These are phyloP conservation scores for Lithodes maja DNA, from an alignment of 2,888 invertebrate genomes.

Conservation along the genomic window DNA sequence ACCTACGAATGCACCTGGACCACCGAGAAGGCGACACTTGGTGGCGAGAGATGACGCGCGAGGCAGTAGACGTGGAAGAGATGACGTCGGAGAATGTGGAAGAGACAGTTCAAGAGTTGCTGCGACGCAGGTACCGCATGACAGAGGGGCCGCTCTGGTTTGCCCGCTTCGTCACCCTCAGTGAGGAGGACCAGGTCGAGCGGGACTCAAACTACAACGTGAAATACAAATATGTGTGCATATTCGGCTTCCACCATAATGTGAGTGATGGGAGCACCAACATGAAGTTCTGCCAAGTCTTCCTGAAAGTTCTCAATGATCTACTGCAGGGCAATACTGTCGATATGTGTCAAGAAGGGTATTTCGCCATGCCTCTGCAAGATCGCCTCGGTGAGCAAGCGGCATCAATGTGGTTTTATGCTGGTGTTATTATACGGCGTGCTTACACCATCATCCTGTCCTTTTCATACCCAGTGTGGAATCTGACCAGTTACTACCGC, in stretches of 20 bases:
- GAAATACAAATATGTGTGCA: constrained; percentile 55
- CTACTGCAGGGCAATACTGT: constrained; percentile 50
- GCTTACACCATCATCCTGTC: constrained; percentile 55
- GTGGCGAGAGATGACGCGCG: constrained; percentile 62
- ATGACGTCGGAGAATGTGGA: constrained; percentile 54
- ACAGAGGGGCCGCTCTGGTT: constrained; percentile 68
- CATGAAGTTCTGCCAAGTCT: constrained; percentile 69
- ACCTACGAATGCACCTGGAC: constrained; percentile 60
- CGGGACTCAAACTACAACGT: constrained; percentile 46
- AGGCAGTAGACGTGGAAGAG: constrained; percentile 66
- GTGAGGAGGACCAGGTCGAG: constrained; percentile 30
- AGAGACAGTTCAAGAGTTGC: constrained; percentile 53
- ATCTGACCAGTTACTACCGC: constrained; percentile 51
- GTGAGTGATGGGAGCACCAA: constrained; percentile 71
- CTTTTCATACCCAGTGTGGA: constrained; percentile 48
- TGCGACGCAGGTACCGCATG: constrained; percentile 50
- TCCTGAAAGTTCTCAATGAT: constrained; percentile 68
- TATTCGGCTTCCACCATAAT: constrained; percentile 71
- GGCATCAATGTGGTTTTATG: constrained; percentile 35
- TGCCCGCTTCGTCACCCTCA: constrained; percentile 53
- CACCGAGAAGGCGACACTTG: constrained; percentile 51
- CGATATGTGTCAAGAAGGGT: constrained; percentile 60
- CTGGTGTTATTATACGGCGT: constrained; percentile 45
- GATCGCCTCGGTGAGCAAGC: constrained; percentile 59
- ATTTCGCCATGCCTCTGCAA: constrained; percentile 57